Evolutionary conservation across 1,140 invertebrate genomes (phyloP), one percentile per base, ranked within the genome.

Genomic region (Xylocopa sonorina): DNA sequence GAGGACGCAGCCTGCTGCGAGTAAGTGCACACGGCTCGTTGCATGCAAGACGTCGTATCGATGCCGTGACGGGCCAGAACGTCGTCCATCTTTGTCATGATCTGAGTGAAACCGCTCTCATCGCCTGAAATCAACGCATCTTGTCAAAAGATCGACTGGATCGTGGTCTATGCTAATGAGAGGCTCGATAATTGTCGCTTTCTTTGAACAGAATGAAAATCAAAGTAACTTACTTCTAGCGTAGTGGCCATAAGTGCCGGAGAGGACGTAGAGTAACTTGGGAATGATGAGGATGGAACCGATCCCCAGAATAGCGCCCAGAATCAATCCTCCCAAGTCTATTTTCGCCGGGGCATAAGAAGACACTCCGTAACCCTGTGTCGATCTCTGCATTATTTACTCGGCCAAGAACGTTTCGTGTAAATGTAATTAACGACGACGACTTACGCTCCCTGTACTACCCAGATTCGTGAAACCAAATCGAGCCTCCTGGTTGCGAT

Each of bases 261-360:
- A 95, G 57, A 97, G 94, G 0, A 96, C 93, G 53, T 96, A 94
- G 1, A 97, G 93, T 29, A 97, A 88, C 89, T 97, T 97, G 0
- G 96, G 96, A 34, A 97, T 93, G 0, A 97, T 94, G 14, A 97
- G 93, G 53, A 97, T 94, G 3, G 96, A 96, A 32, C 96, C 96
- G 43, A 97, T 94, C 3, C 96, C 96, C 57, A 97, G 93, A 0
- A 97, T 94, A 10, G 96, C 96, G 0, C 96, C 96, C 12, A 97
- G 89, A 4, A 97, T 93, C 38, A 97, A 94, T n/a, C 96, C 96
- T 7, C 96, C 96, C 1, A 97, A 91, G 84, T 97, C 96, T 50
- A 97, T 95, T 90, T 96, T 97, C n/a, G 96, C 92, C 1, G 96
- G 96, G 14, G 95, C 94, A 72, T 96, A 96, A 1, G 91, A 89